Base-by-base conservation (phyloP, 2,797 vertebrate species). In the Petrocephalus schoutedeni region DNA sequence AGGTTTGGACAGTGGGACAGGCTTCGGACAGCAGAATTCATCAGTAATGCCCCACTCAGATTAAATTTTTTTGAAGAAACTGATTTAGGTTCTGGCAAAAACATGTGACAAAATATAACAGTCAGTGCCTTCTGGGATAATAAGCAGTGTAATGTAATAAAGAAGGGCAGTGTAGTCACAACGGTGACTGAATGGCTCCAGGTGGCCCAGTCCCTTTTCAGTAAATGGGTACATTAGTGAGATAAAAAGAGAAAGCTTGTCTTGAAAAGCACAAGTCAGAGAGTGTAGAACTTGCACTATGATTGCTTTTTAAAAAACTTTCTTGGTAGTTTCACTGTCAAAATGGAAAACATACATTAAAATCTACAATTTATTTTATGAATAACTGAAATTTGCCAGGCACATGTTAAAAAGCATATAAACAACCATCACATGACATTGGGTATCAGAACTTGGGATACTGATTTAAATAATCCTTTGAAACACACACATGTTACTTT, bases 41-140 rank as follows among this genome's bases (percentile, higher is more conserved):
- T 93, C 89, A 90, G 88, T 89, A 90, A 91, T 90, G 28, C 51
- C 88, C 88, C 91, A 91, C 91, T 93, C 92, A 92, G 89, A 94
- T 91, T 91, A 87, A 93, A 91, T 90, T 90, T 53, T 83, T 90
- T 89, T 86, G 77, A 61, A 85, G 88, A 90, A 91, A 92, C 89
- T 87, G 85, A 91, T 88, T 90, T 90, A 77, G 45, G 45, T 89
- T 87, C 87, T 87, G 88, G 86, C 89, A 89, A 88, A 89, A 91
- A 23, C 51, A 89, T 87, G 85, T 85, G 90, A 91, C 89, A 88
- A 91, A 80, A 88, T 90, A 88, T 90, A 91, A 89, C 87, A 77
- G 82, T 89, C 89, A 64, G 64, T 88, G 89, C 87, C 90, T 90
- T 91, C 89, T 91, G 74, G 45, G 87, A 89, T 91, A 92, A 94